Evolutionary conservation across 1,140 invertebrate species (phyloP), one percentile per base, ranked within the genome.

Genomic region (Polyergus mexicanus): DNA sequence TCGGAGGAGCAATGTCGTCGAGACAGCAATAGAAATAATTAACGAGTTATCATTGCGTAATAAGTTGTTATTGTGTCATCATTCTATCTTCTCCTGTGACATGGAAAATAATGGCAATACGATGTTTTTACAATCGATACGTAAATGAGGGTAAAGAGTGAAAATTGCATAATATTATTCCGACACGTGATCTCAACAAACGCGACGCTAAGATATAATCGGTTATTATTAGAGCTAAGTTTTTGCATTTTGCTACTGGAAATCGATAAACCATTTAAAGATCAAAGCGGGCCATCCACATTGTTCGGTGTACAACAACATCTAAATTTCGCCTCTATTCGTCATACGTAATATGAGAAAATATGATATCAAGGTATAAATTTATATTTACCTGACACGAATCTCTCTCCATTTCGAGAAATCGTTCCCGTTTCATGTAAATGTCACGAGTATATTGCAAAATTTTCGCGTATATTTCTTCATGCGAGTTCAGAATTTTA

Each of bases 331-430:
- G 7, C 4, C 6, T 38, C 16, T 28, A 5, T n/a, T 32, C 77
- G 44, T 41, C 11, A 19, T 3, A 56, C 32, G 22, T 74, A 35
- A 60, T 28, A 60, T 28, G 44, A 25, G 13, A 47, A 58, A 32
- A 19, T 72, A 60, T 38, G 25, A 22, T 19, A 81, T 80, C 47
- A n/a, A 35, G 38, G 28, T 32, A 60, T 60, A 41, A 60, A 83
- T 83, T 83, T 83, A 83, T 72, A 60, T 83, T 62, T 69, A 72
- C 68, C 78, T 83, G 78, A 71, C 78, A 83, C 38, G 78, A 62
- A 74, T 83, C 68, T 22, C 68, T 22, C 28, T 58, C 68, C 32
- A 44, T 44, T 74, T 74, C 38, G 47, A 25, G 19, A 56, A 38
- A 35, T 74, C 51, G 71, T 54, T 80, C 47, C n/a, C 25, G 65